Evolutionary conservation across 2,888 invertebrate genomes (phyloP).

Genomic region (Rotaria socialis): DNA sequence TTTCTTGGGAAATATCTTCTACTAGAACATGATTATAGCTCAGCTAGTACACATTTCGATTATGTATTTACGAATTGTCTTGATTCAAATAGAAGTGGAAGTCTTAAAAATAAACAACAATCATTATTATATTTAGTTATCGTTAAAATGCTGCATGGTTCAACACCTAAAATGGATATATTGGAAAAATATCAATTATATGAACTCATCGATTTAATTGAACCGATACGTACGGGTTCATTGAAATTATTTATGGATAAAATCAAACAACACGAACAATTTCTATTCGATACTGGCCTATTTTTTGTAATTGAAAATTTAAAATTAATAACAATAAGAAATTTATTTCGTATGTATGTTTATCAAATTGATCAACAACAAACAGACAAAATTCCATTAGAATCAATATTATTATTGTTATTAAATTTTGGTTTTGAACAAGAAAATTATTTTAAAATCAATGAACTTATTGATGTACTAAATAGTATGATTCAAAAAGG

Average conservation of each 20-base stretch:
- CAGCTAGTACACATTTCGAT: conserved; percentile 2
- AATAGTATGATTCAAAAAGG: conserved; percentile 30
- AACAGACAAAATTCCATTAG: conserved; percentile 20
- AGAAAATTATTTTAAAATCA: background rate
- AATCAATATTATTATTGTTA: background rate
- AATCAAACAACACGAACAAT: background rate
- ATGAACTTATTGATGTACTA: conserved; percentile 36
- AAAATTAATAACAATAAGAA: conserved; percentile 5
- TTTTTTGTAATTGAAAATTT: conserved; percentile 25
- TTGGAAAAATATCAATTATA: conserved; percentile 10
- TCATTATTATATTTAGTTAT: conserved; percentile 31
- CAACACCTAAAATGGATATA: conserved; percentile 11
- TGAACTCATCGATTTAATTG: background rate
- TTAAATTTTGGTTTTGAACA: conserved; percentile 10
- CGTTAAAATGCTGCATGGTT: conserved; percentile 1
- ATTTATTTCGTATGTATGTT: conserved; percentile 23
- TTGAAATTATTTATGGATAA: background rate
- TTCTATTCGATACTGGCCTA: conserved; percentile 6
- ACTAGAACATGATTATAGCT: background rate
- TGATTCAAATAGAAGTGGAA: background rate
- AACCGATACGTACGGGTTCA: background rate
- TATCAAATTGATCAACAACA: conserved; percentile 19
- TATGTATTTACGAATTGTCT: conserved; percentile 32
- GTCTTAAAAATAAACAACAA: conserved; percentile 30
- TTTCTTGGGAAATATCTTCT: conserved; percentile 1